Conservation (phyloP, 1,140 invertebrate genomes). For the Akabosia matsudoensis region DNA sequence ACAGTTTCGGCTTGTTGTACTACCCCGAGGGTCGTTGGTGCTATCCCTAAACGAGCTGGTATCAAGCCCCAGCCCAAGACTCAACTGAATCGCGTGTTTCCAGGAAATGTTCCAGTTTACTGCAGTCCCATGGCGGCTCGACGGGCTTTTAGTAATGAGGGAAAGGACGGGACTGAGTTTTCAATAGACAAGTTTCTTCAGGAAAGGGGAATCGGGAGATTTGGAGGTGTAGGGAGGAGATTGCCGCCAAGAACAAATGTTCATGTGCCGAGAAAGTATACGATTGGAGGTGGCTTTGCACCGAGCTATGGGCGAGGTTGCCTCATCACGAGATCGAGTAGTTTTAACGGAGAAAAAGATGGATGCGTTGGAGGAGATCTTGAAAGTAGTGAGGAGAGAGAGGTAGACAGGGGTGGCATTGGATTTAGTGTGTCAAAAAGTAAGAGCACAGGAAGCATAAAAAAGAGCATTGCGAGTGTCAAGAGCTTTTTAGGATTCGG, state of each 20-base stretch:
- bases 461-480: background rate
- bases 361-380: background rate
- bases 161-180: background rate
- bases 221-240: background rate
- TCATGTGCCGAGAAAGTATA: constrained; percentile 29
- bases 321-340: background rate
- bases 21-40: background rate
- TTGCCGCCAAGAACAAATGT: background rate
- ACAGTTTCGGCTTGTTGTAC: too few species aligned
- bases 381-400: background rate
- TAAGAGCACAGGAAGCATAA: background rate
- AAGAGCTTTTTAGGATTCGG: background rate
- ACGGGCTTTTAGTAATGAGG: constrained; percentile 1
- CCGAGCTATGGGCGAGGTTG: background rate
- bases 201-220: background rate
- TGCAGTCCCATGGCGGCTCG: constrained; percentile 39
- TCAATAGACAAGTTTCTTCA: constrained; percentile 9
- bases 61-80: background rate
- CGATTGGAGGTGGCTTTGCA: constrained; percentile 34
- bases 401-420: background rate
- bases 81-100: background rate
- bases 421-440: background rate
- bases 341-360: too few species aligned
- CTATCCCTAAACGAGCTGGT: background rate
- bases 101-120: constrained; percentile 40